phyloP scores from a whole-genome alignment of 2,113 vertebrate species.

The Pseudolaguvia tuberculata region DNA sequence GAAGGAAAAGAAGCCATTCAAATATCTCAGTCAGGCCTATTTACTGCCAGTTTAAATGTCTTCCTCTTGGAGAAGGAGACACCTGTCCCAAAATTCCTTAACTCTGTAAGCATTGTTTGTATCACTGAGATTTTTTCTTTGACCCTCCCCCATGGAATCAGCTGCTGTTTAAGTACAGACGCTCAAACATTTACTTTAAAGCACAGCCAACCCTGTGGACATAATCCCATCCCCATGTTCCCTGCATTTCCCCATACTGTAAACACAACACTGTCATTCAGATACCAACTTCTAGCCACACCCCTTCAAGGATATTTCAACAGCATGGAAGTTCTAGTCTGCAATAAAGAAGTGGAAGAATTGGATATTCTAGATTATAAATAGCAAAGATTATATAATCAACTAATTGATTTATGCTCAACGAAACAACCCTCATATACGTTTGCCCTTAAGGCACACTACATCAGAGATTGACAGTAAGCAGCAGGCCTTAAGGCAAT shows the following conservation, averaged over 20 bases:
- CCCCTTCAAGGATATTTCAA: constrained; percentile 10
- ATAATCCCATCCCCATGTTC: background rate
- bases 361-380: constrained; percentile 1
- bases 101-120: constrained; percentile 48
- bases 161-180: constrained; percentile 43
- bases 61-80: constrained; percentile 43
- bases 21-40: constrained; percentile 29
- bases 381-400: background rate
- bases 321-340: constrained; percentile 30
- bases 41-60: constrained; percentile 24
- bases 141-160: constrained; percentile 14
- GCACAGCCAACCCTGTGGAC: background rate
- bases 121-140: constrained; percentile 16
- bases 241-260: constrained; percentile 6
- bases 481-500: constrained; percentile 39
- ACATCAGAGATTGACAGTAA: constrained; percentile 21
- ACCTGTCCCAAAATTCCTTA: constrained; percentile 61
- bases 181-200: constrained; percentile 9
- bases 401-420: constrained; percentile 9
- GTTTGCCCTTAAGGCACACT: constrained; percentile 17
- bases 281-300: constrained; percentile 32
- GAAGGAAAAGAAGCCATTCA: constrained; percentile 17
- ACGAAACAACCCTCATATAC: background rate
- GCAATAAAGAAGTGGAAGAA: background rate
- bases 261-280: constrained; percentile 39